Conservation (phyloP, 2,888 invertebrate species). For the Taenaris catops region DNA sequence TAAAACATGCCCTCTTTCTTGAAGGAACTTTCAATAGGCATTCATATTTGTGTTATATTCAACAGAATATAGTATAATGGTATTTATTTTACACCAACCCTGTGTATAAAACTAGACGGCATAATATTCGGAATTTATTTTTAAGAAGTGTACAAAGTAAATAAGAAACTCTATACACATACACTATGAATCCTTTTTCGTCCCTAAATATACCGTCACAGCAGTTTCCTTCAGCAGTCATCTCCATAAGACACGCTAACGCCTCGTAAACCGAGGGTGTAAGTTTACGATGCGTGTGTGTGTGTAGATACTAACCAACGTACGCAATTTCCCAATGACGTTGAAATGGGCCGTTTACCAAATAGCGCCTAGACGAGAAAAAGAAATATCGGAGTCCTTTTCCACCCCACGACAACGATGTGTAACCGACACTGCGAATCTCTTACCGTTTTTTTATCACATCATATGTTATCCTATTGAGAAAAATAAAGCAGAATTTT, state of each 20-base stretch:
- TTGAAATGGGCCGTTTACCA: slow-evolving; percentile 9
- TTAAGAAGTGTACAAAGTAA: slow-evolving; percentile 5
- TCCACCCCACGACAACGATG: background rate
- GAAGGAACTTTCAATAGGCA: no score
- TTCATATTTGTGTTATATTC: no score
- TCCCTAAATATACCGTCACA: slow-evolving; percentile 12
- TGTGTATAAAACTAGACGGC: no score
- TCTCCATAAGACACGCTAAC: slow-evolving; percentile 12
- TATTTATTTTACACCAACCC: no score
- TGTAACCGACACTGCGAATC: no score
- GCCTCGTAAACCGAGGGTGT: slow-evolving; percentile 12
- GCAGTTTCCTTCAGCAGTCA: slow-evolving; percentile 12
- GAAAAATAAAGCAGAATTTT: no score
- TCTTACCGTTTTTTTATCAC: no score
- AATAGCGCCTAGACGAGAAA: slow-evolving; percentile 18
- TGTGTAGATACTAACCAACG: slow-evolving; percentile 10
- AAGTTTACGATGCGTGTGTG: slow-evolving; percentile 4
- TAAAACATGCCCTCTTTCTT: no score
- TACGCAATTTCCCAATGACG: slow-evolving; percentile 16
- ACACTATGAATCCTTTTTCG: slow-evolving; percentile 10
- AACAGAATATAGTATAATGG: no score
- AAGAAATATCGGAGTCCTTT: slow-evolving; percentile 7
- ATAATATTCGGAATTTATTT: no score
- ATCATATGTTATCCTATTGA: slow-evolving; percentile 21
- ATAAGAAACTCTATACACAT: slow-evolving; percentile 1